Evolutionary conservation across 2,888 invertebrate species (phyloP).

Genomic region (Crocallis elinguaria): DNA sequence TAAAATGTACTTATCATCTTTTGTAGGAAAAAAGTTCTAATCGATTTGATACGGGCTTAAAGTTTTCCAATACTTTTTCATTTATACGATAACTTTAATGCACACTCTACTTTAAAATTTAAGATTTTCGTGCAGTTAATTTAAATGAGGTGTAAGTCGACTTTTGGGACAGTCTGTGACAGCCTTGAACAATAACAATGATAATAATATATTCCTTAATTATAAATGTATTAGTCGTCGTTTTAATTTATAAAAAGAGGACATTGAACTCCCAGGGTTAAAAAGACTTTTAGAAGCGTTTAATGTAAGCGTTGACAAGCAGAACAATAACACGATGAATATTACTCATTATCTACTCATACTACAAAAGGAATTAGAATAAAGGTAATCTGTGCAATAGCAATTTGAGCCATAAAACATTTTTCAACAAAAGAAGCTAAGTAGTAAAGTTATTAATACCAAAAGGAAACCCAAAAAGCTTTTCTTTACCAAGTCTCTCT

Average conservation of each 20-base stretch:
- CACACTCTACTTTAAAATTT: too few relatives aligned
- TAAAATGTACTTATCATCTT: too few relatives aligned
- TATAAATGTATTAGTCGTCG: constrained; percentile 22
- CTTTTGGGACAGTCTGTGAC: constrained; percentile 13
- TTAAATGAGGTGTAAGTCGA: not conserved
- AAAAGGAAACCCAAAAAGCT: not conserved
- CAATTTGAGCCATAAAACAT: not conserved
- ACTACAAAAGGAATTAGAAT: too few relatives aligned
- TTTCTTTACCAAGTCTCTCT: not conserved
- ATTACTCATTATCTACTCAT: too few relatives aligned
- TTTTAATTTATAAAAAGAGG: constrained; percentile 19
- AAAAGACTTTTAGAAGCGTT: not conserved
- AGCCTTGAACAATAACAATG: constrained; percentile 23
- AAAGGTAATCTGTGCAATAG: too few relatives aligned
- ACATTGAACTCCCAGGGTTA: constrained; percentile 18
- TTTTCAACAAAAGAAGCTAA: not conserved
- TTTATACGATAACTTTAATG: too few relatives aligned
- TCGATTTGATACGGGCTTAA: too few relatives aligned
- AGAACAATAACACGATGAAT: too few relatives aligned
- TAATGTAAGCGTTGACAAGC: not conserved
- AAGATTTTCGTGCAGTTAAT: not conserved
- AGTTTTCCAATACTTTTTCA: too few relatives aligned
- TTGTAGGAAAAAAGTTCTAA: too few relatives aligned
- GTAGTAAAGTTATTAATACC: not conserved
- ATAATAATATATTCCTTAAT: constrained; percentile 31